Evolutionary conservation across 2,113 vertebrate genomes (phyloP).

Genomic region (Aix galericulata): DNA sequence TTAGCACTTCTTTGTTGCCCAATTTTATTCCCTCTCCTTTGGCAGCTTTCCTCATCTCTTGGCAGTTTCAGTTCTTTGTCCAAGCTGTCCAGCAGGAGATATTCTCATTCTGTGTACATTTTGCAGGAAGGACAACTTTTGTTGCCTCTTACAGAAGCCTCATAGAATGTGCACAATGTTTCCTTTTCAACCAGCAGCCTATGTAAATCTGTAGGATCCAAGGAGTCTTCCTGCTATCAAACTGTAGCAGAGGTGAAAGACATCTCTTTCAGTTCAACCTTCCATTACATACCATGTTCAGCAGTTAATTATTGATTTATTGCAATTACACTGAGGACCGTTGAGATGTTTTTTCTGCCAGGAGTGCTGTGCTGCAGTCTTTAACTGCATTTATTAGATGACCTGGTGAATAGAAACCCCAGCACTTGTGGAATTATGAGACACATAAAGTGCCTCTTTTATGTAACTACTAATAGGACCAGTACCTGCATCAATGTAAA

Average conservation of each 20-base stretch:
- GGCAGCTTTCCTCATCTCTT: conserved; percentile 44
- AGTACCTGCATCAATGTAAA: background rate
- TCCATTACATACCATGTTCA: background rate
- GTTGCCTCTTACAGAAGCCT: conserved; percentile 49
- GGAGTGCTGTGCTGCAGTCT: background rate
- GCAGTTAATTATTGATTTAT: conserved; percentile 6
- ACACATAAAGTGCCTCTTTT: background rate
- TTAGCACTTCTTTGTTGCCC: conserved; percentile 20
- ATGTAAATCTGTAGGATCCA: background rate
- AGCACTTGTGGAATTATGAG: conserved; percentile 2
- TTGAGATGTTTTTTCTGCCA: background rate
- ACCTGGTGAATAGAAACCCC: background rate
- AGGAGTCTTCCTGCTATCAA: background rate
- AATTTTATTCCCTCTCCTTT: conserved; percentile 69
- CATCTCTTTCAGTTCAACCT: background rate
- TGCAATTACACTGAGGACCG: background rate
- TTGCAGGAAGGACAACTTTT: conserved; percentile 50
- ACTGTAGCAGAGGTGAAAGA: background rate
- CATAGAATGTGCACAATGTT: conserved; percentile 38
- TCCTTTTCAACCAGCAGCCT: conserved; percentile 12
- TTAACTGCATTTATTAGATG: background rate
- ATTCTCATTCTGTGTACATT: conserved; percentile 57
- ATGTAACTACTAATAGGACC: background rate
- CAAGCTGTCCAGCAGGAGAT: conserved; percentile 34
- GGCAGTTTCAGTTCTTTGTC: conserved; percentile 77